Base-by-base conservation (phyloP, 2,113 vertebrate genomes). In the Onychostoma macrolepis region DNA sequence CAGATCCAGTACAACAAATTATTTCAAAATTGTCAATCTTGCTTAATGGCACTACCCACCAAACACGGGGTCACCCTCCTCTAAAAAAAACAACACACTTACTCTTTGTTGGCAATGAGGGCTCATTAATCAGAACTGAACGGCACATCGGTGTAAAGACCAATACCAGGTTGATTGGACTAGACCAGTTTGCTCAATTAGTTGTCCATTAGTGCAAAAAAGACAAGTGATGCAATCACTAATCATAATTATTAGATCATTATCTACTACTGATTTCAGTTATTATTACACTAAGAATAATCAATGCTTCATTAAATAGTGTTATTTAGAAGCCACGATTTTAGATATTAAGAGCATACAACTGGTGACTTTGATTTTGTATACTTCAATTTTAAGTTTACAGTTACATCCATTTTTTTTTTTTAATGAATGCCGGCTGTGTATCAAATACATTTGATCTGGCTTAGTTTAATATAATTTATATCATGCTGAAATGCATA, bases 121-220 rank as follows among this genome's bases (percentile, higher is more conserved):
- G n/a, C 13, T 56, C 69, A 82, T 41, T 85, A 82, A 83, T 86
- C 72, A 85, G 36, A 69, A 38, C 6, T 72, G 83, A 84, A 41
- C 56, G 8, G 61, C 24, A 12, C 15, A 15, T 38, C 12, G 30
- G 19, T 77, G 19, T 53, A 19, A 87, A 43, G 33, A 80, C 61
- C n/a, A 76, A 76, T 50, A 6, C 36, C 61, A 53, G 26, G 17
- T n/a, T 75, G 28, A 89, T 41, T 79, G 71, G 15, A 65, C 76
- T 80, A 21, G n/a, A 78, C 45, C 33, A 26, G 56, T 53, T 77
- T 48, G 43, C 9, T 69, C 19, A 50, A 71, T 83, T 38, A 78
- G 41, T 58, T 12, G 24, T 30, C 65, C 43, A 84, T 84, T 33
- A 86, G 21, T 50, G 26, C 28, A 69, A 65, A 33, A 65, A 36